These are phyloP conservation scores for Pycnonotus jocosus DNA, from an alignment of 2,113 vertebrate genomes.

Conservation along the genomic window DNA sequence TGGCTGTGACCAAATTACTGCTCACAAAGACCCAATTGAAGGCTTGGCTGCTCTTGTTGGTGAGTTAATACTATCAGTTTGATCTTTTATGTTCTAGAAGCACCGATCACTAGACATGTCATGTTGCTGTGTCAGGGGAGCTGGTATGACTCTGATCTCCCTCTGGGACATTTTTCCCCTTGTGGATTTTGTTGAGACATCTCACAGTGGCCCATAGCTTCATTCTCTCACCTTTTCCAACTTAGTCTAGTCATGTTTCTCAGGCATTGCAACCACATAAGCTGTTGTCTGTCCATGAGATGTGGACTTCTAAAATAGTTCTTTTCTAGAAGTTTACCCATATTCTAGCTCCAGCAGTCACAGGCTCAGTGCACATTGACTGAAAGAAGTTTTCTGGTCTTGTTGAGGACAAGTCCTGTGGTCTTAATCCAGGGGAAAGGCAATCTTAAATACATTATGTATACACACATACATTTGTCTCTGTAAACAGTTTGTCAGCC, in stretches of 20 bases:
- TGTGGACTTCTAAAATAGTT: background rate
- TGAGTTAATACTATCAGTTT: slow-evolving; percentile 33
- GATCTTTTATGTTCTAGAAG: background rate
- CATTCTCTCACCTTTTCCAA: background rate
- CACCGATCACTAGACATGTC: background rate
- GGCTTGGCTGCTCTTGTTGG: slow-evolving; percentile 83
- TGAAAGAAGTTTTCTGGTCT: background rate
- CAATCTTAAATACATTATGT: background rate
- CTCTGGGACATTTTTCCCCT: background rate
- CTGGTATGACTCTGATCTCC: background rate
- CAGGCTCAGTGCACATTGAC: background rate
- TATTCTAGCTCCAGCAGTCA: background rate
- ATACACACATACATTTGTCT: background rate
- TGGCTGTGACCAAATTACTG: slow-evolving; percentile 79
- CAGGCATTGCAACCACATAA: background rate
- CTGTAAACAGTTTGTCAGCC: background rate
- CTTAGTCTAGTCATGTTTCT: background rate
- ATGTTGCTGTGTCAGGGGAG: background rate
- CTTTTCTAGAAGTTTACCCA: background rate
- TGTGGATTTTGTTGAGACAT: background rate
- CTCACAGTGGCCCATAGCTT: background rate
- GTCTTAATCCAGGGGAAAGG: background rate
- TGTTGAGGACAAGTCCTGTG: background rate
- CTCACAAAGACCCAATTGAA: slow-evolving; percentile 59
- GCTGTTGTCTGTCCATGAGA: background rate